Percentiles rank a stretch among this genome's conserved stretches.
These are phyloP conservation scores for Sisyra nigra DNA, from an alignment of 2,888 invertebrate genomes.

Conservation along the genomic window DNA sequence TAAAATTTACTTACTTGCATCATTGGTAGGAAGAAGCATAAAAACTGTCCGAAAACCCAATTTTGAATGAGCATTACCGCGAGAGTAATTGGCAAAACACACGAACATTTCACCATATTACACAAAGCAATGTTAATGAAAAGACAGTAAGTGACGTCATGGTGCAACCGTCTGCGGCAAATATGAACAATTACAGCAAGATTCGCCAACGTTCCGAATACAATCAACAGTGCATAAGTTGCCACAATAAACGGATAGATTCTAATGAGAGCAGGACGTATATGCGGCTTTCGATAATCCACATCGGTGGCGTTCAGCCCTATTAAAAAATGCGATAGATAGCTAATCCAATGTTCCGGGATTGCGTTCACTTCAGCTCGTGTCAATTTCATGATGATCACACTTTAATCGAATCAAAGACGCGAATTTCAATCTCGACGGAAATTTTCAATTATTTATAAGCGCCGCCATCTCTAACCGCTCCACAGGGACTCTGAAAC, in stretches of 20 bases:
- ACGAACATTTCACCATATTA: constrained; percentile 45
- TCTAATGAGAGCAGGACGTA: constrained; percentile 35
- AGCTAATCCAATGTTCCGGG: constrained; percentile 18
- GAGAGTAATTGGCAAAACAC: constrained; percentile 51
- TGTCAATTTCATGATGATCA: neutral
- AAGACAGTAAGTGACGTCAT: constrained; percentile 47
- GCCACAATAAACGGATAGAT: constrained; percentile 45
- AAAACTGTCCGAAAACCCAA: constrained; percentile 54
- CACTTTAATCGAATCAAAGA: too few species aligned
- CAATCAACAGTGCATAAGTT: constrained; percentile 39
- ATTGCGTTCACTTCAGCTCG: constrained; percentile 7
- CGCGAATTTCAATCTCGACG: too few species aligned
- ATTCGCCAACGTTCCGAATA: constrained; percentile 40
- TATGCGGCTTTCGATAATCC: constrained; percentile 40
- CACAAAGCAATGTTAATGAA: constrained; percentile 48
- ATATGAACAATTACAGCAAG: constrained; percentile 38
- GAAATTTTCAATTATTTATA: too few species aligned
- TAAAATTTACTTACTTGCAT: constrained; percentile 36
- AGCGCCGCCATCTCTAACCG: too few species aligned
- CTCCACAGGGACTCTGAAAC: too few species aligned
- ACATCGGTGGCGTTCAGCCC: constrained; percentile 22
- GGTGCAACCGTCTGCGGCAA: constrained; percentile 33
- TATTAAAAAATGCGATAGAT: constrained; percentile 22
- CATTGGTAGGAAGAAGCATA: constrained; percentile 58
- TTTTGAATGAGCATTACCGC: constrained; percentile 51